A percentile compares a stretch with the other conserved stretches of the same genome.
Evolutionary conservation across 2,888 invertebrate genomes (phyloP).

Genomic region (Frankliniella intonsa): DNA sequence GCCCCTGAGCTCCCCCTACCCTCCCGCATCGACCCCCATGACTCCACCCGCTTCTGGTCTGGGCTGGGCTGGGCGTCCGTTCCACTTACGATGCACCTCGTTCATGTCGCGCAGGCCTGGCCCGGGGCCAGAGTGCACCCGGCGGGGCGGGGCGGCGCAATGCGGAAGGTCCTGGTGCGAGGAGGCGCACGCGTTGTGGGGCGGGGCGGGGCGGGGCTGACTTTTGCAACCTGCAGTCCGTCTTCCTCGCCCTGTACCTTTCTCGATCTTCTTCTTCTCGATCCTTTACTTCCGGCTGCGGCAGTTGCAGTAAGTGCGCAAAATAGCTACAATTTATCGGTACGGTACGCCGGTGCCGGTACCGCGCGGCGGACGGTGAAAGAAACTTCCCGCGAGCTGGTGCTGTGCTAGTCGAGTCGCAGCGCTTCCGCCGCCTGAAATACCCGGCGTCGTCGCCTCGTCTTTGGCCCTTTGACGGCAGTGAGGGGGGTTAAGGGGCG

Average conservation of each 20-base stretch:
- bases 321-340: no score
- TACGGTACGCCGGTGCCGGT: no score
- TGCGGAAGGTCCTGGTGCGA: neutral
- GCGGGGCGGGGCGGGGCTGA: neutral
- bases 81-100: constrained; percentile 3
- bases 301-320: no score
- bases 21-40: no score
- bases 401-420: neutral
- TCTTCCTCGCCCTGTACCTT: neutral
- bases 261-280: neutral
- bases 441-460: neutral
- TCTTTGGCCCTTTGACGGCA: no score
- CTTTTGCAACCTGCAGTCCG: neutral
- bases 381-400: no score
- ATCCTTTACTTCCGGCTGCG: neutral
- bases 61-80: neutral
- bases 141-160: neutral
- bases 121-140: constrained; percentile 14
- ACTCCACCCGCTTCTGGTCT: neutral
- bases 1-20: no score
- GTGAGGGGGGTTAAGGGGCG: neutral
- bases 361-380: no score
- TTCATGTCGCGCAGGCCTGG: constrained; percentile 1
- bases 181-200: no score
- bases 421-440: neutral